phyloP scores from a whole-genome alignment of 2,888 invertebrate species.

The Calameuta filiformis region DNA sequence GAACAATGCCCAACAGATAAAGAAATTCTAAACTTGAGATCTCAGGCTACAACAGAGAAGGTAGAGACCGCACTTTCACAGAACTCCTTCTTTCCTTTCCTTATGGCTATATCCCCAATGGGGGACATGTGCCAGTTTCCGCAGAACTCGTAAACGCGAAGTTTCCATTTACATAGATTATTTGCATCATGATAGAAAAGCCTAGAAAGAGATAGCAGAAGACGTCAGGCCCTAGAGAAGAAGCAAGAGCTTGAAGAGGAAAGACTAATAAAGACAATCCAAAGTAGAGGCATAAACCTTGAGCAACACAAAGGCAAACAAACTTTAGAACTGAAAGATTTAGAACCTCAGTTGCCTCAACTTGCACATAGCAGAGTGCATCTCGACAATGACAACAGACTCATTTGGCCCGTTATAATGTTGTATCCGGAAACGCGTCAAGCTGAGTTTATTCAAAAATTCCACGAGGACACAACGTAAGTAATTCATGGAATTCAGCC shows the following conservation, averaged over 20 bases:
- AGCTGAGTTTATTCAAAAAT: conserved; percentile 87
- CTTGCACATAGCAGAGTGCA: conserved; percentile 75
- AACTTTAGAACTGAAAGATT: conserved; percentile 66
- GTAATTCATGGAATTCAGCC: conserved; percentile 26
- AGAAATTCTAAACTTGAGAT: conserved; percentile 67
- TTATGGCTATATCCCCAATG: too few relatives aligned
- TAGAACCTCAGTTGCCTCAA: conserved; percentile 76
- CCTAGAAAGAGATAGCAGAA: conserved; percentile 70
- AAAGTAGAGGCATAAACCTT: conserved; percentile 63
- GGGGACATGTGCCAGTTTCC: too few relatives aligned
- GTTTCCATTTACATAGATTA: background rate
- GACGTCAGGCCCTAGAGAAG: conserved; percentile 65
- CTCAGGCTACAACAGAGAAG: conserved; percentile 68
- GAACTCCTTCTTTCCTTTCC: background rate
- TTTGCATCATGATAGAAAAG: conserved; percentile 60
- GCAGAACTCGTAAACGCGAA: background rate
- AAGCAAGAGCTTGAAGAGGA: conserved; percentile 66
- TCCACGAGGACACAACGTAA: conserved; percentile 78
- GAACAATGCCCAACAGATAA: conserved; percentile 69
- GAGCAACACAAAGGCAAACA: conserved; percentile 67
- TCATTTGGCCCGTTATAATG: conserved; percentile 90
- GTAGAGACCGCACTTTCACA: conserved; percentile 50
- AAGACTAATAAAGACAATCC: conserved; percentile 65
- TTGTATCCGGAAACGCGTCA: conserved; percentile 89
- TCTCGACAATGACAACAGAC: conserved; percentile 69